Percentiles rank a stretch among this genome's conserved stretches.
Evolutionary conservation across 2,888 invertebrate species (phyloP).

Genomic region (Nysson spinosus): DNA sequence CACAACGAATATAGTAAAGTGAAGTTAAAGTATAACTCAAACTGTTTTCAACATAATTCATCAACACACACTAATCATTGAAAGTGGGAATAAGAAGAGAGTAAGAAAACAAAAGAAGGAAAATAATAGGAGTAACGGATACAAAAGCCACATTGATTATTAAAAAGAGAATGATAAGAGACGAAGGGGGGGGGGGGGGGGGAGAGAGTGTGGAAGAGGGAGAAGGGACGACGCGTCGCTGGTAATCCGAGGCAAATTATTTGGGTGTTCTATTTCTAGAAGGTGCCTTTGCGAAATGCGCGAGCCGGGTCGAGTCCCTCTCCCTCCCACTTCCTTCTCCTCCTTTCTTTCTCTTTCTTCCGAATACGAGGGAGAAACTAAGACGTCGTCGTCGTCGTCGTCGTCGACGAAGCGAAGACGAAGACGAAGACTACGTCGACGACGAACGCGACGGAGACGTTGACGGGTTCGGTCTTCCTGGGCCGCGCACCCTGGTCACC

Average conservation of each 20-base stretch:
- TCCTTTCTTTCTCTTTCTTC: too few relatives aligned
- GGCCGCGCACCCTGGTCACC: constrained; percentile 62
- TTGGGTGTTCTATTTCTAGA: constrained; percentile 78
- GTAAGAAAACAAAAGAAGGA: too few relatives aligned
- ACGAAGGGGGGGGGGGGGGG: constrained; percentile 1
- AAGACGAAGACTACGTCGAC: constrained; percentile 19
- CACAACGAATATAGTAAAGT: too few relatives aligned
- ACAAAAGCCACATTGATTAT: neutral
- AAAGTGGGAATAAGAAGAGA: too few relatives aligned
- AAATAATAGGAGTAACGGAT: too few relatives aligned
- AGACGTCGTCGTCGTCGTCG: constrained; percentile 26
- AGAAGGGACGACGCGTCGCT: constrained; percentile 63
- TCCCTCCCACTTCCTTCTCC: too few relatives aligned
- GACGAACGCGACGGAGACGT: constrained; percentile 15
- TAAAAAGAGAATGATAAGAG: constrained; percentile 7
- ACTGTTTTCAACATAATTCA: too few relatives aligned
- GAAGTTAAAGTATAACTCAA: too few relatives aligned
- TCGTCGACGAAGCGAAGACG: constrained; percentile 20
- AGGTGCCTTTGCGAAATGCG: constrained; percentile 77
- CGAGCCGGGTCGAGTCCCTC: constrained; percentile 68
- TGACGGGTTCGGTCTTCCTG: constrained; percentile 52
- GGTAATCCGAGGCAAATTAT: constrained; percentile 78
- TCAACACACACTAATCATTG: too few relatives aligned
- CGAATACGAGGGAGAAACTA: constrained; percentile 51
- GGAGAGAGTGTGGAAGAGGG: constrained; percentile 19